Percentiles rank a stretch among this genome's conserved stretches.
These are phyloP conservation scores for Thelaira solivaga DNA, from an alignment of 2,888 invertebrate genomes.

Conservation along the genomic window DNA sequence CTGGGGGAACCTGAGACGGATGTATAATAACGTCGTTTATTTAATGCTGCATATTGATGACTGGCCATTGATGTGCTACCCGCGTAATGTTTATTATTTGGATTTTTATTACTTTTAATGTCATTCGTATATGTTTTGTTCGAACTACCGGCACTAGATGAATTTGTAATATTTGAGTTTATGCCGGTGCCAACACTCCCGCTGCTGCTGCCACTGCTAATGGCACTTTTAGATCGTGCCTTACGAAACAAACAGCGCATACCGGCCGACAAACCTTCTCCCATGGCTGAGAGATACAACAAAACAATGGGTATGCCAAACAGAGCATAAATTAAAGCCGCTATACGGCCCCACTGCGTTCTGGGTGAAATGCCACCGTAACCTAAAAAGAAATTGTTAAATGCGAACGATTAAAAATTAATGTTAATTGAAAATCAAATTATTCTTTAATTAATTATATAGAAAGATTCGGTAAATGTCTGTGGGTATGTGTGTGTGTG, in stretches of 20 bases:
- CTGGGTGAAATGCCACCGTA: constrained; percentile 90
- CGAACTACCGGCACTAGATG: constrained; percentile 40
- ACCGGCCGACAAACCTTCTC: constrained; percentile 88
- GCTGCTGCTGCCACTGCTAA: constrained; percentile 62
- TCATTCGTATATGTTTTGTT: constrained; percentile 69
- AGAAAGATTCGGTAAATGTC: background rate
- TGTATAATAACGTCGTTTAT: constrained; percentile 67
- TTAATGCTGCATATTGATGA: constrained; percentile 64
- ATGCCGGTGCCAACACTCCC: constrained; percentile 58
- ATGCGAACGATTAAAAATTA: constrained; percentile 12
- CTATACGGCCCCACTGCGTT: constrained; percentile 86
- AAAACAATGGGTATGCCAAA: constrained; percentile 92
- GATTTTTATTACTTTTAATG: constrained; percentile 59
- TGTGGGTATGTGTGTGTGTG: background rate
- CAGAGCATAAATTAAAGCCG: constrained; percentile 90
- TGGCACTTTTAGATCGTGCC: constrained; percentile 70
- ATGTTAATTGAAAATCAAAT: constrained; percentile 30
- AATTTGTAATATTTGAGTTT: constrained; percentile 60
- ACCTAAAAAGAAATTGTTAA: constrained; percentile 78
- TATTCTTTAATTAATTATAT: constrained; percentile 15
- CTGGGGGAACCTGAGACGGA: constrained; percentile 76
- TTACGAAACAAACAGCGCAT: constrained; percentile 84
- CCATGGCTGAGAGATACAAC: constrained; percentile 91
- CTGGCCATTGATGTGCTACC: constrained; percentile 60
- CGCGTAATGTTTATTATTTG: constrained; percentile 38